Evolutionary conservation across 2,888 invertebrate genomes (phyloP).

Genomic region (Steinernema carpocapsae): DNA sequence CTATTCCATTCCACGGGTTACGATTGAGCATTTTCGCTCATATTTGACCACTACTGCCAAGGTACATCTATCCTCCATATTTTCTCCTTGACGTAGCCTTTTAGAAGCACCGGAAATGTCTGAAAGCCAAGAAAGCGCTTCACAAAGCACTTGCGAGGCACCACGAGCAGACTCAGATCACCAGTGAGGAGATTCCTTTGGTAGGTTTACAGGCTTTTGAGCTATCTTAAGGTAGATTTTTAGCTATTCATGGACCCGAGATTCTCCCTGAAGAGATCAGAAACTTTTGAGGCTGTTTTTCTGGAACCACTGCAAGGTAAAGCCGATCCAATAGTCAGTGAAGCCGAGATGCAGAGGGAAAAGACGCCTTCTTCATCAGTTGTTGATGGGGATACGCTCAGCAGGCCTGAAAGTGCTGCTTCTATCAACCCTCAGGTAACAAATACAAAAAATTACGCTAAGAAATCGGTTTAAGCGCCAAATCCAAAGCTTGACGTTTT

Average conservation of each 20-base stretch:
- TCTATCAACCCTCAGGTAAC: constrained; percentile 49
- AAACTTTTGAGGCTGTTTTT: constrained; percentile 63
- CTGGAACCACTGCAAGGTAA: constrained; percentile 55
- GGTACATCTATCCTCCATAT: constrained; percentile 37
- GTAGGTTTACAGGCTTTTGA: not conserved
- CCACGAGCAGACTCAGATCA: constrained; percentile 41
- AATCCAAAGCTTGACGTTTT: too few species aligned
- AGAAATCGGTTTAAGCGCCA: too few species aligned
- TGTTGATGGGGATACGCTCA: not conserved
- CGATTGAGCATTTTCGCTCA: constrained; percentile 81
- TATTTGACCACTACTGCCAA: constrained; percentile 75
- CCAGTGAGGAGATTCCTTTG: constrained; percentile 15
- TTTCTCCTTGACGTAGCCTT: constrained; percentile 34
- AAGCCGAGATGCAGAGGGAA: constrained; percentile 36
- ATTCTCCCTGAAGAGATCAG: constrained; percentile 54
- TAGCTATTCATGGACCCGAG: constrained; percentile 62
- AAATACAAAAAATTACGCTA: too few species aligned
- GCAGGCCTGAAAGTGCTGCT: constrained; percentile 41
- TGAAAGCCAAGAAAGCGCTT: constrained; percentile 56
- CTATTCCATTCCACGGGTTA: constrained; percentile 72
- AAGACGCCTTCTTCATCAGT: constrained; percentile 29
- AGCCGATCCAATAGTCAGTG: constrained; percentile 52
- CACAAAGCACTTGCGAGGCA: constrained; percentile 44
- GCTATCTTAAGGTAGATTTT: not conserved
- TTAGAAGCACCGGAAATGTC: constrained; percentile 63